Conservation (phyloP, 2,888 invertebrate genomes). For the Reticulitermes lucifugus region DNA sequence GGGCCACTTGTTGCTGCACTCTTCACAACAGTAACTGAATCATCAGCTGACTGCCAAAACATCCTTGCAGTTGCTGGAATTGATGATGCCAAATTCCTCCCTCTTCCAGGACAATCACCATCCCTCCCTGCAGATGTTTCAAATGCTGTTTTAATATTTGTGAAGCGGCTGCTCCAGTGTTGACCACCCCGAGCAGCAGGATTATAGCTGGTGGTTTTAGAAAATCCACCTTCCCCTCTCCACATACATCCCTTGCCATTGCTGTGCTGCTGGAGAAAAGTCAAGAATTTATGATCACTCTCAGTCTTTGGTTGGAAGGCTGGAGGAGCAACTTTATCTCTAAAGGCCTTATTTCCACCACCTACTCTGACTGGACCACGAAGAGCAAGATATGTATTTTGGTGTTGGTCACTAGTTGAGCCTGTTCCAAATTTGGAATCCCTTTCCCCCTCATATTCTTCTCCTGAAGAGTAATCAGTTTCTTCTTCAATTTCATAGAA, state of each 20-base stretch:
- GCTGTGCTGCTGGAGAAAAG: constrained; percentile 82
- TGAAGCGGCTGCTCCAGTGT: constrained; percentile 87
- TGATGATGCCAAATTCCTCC: constrained; percentile 47
- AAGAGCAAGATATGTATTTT: constrained; percentile 63
- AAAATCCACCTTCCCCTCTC: constrained; percentile 60
- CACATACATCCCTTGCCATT: constrained; percentile 60
- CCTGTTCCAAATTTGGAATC: constrained; percentile 39
- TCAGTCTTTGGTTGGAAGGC: constrained; percentile 85
- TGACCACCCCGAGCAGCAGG: constrained; percentile 62
- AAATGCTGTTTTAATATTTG: constrained; percentile 84
- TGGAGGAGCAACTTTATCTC: constrained; percentile 69
- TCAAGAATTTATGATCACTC: constrained; percentile 85
- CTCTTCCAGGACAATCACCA: constrained; percentile 28
- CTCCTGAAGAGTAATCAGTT: constrained; percentile 63
- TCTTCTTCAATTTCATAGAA: constrained; percentile 58
- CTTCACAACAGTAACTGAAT: constrained; percentile 59
- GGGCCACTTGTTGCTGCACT: constrained; percentile 59
- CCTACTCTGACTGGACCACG: constrained; percentile 70
- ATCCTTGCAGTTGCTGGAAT: constrained; percentile 66
- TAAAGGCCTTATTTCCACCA: constrained; percentile 52
- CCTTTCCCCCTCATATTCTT: constrained; percentile 63
- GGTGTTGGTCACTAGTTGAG: constrained; percentile 58
- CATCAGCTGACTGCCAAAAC: constrained; percentile 74
- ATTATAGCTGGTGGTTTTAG: constrained; percentile 56
- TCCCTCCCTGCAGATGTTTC: constrained; percentile 66